Evolutionary conservation across 2,888 invertebrate genomes (phyloP).

Genomic region (Trypoxylon attenuatum): DNA sequence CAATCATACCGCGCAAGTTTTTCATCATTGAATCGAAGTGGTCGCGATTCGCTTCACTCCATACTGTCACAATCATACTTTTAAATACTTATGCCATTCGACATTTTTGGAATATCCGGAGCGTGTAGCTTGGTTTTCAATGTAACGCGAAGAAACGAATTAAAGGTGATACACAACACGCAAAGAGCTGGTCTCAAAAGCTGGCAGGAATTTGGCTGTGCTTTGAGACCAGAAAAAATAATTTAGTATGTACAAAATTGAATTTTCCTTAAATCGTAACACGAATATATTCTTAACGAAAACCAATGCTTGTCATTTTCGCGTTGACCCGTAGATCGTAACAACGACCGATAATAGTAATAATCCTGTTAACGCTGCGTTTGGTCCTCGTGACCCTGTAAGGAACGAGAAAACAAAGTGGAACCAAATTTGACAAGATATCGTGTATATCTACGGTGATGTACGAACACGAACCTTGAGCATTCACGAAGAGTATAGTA

Average conservation of each 20-base stretch:
- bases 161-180: slow-evolving; percentile 31
- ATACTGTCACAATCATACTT: slow-evolving; percentile 52
- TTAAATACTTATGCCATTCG: slow-evolving; percentile 53
- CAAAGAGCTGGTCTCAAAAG: slow-evolving; percentile 46
- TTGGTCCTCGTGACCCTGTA: slow-evolving; percentile 57
- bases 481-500: slow-evolving; percentile 31
- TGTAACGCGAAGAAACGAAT: slow-evolving; percentile 41
- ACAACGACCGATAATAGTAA: too few relatives aligned
- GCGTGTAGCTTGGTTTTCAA: slow-evolving; percentile 42
- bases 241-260: slow-evolving; percentile 69
- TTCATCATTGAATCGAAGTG: too few relatives aligned
- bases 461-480: slow-evolving; percentile 39
- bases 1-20: slow-evolving; percentile 45
- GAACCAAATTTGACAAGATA: slow-evolving; percentile 31
- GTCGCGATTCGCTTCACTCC: slow-evolving; percentile 13
- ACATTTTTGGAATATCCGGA: slow-evolving; percentile 45
- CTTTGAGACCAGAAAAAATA: slow-evolving; percentile 60
- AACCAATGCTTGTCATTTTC: slow-evolving; percentile 31
- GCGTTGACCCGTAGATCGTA: too few relatives aligned
- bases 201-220: slow-evolving; percentile 27
- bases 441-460: slow-evolving; percentile 31
- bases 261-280: slow-evolving; percentile 62
- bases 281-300: slow-evolving; percentile 48
- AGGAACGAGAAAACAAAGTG: slow-evolving; percentile 36
- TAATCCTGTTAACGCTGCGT: slow-evolving; percentile 27